Evolutionary conservation across 1,140 invertebrate species (phyloP).

Genomic region (Asbolus verrucosus): DNA sequence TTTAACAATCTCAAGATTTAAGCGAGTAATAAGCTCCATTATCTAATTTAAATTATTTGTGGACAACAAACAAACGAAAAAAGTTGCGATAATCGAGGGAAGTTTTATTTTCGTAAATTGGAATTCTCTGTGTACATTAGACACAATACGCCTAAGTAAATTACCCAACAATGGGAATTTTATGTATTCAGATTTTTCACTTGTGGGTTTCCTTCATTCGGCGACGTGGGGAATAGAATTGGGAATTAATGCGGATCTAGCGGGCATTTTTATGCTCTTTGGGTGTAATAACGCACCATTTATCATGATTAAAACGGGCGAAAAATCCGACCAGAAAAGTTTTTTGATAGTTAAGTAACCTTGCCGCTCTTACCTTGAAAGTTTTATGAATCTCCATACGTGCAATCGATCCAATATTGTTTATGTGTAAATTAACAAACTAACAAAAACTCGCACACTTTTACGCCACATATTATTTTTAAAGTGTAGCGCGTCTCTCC

Average conservation of each 20-base stretch:
- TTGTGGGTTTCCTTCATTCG: conserved; percentile 12
- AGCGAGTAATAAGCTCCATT: conserved; percentile 34
- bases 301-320: conserved; percentile 6
- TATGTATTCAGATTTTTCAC: conserved; percentile 19
- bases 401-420: background rate
- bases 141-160: background rate
- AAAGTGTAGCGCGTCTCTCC: conserved; percentile 21
- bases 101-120: conserved; percentile 1
- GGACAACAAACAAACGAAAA: conserved; percentile 25
- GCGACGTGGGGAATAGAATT: background rate
- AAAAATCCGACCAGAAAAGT: too few relatives aligned
- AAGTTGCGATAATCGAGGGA: conserved; percentile 15
- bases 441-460: conserved; percentile 43
- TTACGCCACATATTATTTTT: conserved; percentile 41
- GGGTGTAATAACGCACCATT: background rate
- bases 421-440: conserved; percentile 30
- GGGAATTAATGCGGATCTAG: conserved; percentile 17
- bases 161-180: conserved; percentile 21
- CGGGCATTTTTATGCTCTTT: background rate
- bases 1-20: conserved; percentile 42
- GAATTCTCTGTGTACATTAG: background rate
- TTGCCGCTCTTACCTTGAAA: conserved; percentile 18
- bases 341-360: too few relatives aligned
- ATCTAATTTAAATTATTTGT: conserved; percentile 42
- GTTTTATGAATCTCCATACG: conserved; percentile 31